A percentile compares a stretch with the other conserved stretches of the same genome.
phyloP scores from a whole-genome alignment of 2,113 vertebrate genomes.

The Balaeniceps rex region DNA sequence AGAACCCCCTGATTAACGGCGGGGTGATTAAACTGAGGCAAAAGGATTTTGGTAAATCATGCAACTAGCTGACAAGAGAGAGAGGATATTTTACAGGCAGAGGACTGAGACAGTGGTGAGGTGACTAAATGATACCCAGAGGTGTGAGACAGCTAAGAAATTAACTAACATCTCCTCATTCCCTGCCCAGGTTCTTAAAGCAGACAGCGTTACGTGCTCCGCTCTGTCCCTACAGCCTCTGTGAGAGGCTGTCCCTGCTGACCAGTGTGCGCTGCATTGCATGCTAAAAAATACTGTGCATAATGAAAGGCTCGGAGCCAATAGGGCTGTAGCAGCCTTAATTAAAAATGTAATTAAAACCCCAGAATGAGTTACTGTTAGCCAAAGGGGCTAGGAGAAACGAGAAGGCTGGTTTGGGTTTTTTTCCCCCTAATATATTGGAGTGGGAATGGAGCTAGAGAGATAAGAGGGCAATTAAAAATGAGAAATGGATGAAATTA shows the following conservation, averaged over 20 bases:
- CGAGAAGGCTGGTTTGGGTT: neutral
- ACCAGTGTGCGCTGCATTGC: neutral
- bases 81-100: neutral
- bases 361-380: neutral
- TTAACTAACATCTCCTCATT: neutral
- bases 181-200: neutral
- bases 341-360: constrained; percentile 50
- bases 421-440: neutral
- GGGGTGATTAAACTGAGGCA: neutral
- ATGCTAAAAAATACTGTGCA: neutral
- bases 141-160: neutral
- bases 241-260: neutral
- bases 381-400: constrained; percentile 1
- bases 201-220: accelerated
- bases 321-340: neutral
- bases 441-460: neutral
- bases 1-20: neutral
- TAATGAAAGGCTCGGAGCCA: neutral
- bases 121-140: neutral
- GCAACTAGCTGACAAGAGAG: neutral
- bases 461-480: constrained; percentile 47
- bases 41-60: neutral
- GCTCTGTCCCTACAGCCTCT: neutral
- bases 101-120: neutral
- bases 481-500: neutral